Base-by-base conservation (phyloP, 2,113 vertebrate species). In the Eptatretus burgeri region DNA sequence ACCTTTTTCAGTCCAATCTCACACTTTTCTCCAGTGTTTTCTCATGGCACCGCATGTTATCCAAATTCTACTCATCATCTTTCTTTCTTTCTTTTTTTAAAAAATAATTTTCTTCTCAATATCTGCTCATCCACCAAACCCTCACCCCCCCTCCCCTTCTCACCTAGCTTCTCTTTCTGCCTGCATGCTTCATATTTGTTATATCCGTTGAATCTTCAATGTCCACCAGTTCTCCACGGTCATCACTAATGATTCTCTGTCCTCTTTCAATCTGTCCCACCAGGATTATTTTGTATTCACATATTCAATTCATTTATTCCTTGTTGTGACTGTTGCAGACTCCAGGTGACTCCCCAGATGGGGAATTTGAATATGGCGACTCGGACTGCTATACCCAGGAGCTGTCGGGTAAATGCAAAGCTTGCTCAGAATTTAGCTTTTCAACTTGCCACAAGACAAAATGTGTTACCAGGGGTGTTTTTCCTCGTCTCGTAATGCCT, bases 291-390 rank as follows among this genome's bases (percentile, higher is more conserved):
- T 41, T 41, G 27, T 41, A 41, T 41, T 41, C 27, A 41, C 27
- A 41, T 41, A 41, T 3, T 3, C 7, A 7, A 41, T 41, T 41
- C 3, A 41, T 41, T 41, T 7, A 41, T 41, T 41, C 27, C 3
- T 41, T 41, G 27, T 9, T 60, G 56, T 51, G 14, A 5, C 5
- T 65, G 18, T 73, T 66, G 3, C 71, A 98, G 91, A 86, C 87
- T 27, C 78, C 80, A 66, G 91, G 82, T 0, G 91, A 98, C 66
- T 82, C 80, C 1, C 85, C 91, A 53, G 91, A 98, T 70, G 75
- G 95, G 10, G 91, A 98, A 70, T 98, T 98, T 76, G 82, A 89
- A 51, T 98, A 98, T 71, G 79, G 81, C 5, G 85, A 98, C 63
- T 82, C 82, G 0, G 91, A 98, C 73, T 93, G 83, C 67, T 95